Conservation (phyloP, 2,888 invertebrate genomes). For the Papilio elwesi region DNA sequence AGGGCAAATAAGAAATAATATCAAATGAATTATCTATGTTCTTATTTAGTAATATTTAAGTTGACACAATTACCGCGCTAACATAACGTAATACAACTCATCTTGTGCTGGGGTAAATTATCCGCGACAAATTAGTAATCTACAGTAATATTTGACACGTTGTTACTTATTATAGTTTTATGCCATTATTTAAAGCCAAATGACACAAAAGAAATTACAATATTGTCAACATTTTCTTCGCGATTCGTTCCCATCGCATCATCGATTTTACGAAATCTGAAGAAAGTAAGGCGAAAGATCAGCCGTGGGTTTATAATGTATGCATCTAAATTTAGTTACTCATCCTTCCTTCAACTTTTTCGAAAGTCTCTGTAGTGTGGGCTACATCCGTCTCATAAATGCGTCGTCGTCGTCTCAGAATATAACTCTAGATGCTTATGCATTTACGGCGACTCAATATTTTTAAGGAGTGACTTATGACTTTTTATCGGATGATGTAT, state of each 20-base stretch:
- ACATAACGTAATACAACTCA: no score
- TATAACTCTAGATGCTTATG: no score
- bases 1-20: no score
- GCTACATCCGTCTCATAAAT: no score
- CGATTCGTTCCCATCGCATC: background rate
- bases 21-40: no score
- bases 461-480: no score
- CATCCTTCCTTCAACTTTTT: background rate
- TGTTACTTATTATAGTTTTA: conserved; percentile 1
- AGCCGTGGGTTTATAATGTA: background rate
- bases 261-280: background rate
- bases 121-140: background rate
- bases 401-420: no score
- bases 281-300: conserved; percentile 10
- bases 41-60: no score
- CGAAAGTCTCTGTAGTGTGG: background rate
- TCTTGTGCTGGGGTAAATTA: background rate
- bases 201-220: conserved; percentile 5
- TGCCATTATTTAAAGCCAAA: background rate
- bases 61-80: no score
- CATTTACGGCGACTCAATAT: no score
- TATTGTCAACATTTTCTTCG: conserved; percentile 1
- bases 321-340: background rate
- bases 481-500: no score
- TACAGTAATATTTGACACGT: conserved; percentile 5